Conservation (phyloP, 2,113 vertebrate genomes). For the Actinemys pallida region DNA sequence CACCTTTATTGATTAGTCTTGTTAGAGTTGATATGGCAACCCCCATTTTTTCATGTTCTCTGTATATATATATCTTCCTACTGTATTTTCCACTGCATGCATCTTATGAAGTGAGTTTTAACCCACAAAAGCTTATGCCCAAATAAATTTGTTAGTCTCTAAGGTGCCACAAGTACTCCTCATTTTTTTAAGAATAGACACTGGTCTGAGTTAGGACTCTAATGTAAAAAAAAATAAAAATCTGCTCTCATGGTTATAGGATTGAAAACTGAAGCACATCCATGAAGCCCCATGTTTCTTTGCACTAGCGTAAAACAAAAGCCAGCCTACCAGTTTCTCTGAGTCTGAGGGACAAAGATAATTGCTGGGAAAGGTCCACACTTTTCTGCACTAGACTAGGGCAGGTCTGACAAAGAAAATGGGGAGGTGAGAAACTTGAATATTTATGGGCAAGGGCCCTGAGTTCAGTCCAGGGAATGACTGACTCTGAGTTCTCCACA, state of each 20-base stretch:
- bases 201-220: not conserved
- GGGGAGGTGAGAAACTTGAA: not conserved
- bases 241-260: fast-evolving
- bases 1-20: no score
- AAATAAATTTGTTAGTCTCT: no score
- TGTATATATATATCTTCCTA: no score
- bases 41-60: no score
- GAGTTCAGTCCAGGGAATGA: slow-evolving; percentile 37
- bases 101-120: no score
- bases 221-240: not conserved
- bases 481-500: slow-evolving; percentile 8
- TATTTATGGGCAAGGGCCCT: slow-evolving; percentile 42
- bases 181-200: not conserved
- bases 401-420: not conserved
- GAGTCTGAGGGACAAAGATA: not conserved
- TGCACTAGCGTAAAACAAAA: not conserved
- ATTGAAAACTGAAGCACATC: not conserved
- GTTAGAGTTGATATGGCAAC: no score
- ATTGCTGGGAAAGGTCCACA: slow-evolving; percentile 1
- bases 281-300: not conserved
- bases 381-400: not conserved
- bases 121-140: no score
- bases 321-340: not conserved
- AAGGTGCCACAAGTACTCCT: no score
- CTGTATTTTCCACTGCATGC: no score